These are phyloP conservation scores for Drosophila acutilabella DNA, from an alignment of 2,888 invertebrate genomes.

Conservation along the genomic window DNA sequence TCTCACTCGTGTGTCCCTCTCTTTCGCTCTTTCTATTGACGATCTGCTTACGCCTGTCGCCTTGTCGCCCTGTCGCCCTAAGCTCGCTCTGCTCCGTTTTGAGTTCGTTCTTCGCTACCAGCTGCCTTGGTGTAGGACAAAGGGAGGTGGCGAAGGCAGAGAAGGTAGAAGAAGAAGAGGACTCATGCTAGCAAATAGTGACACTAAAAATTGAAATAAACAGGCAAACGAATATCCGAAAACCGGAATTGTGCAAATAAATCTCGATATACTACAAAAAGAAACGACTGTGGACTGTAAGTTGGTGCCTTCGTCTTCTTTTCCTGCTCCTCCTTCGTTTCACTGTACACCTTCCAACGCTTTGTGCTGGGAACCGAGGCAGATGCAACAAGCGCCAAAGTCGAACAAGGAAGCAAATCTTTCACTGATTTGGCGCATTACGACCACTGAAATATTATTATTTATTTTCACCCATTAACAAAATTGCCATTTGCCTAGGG, in stretches of 20 bases:
- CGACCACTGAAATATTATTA: constrained; percentile 71
- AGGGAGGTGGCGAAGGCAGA: background rate
- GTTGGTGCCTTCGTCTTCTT: constrained; percentile 28
- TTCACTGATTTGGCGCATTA: constrained; percentile 61
- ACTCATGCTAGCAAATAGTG: constrained; percentile 58
- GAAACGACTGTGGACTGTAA: constrained; percentile 33
- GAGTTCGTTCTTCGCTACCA: constrained; percentile 33
- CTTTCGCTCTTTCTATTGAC: constrained; percentile 9
- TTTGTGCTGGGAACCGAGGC: constrained; percentile 31
- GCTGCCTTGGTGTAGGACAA: background rate
- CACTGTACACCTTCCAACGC: constrained; percentile 11
- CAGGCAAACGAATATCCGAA: constrained; percentile 56
- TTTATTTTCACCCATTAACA: constrained; percentile 76
- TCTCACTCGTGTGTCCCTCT: background rate
- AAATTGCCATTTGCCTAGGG: constrained; percentile 61
- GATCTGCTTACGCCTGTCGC: constrained; percentile 30
- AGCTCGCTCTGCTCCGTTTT: constrained; percentile 5
- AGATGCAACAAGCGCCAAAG: constrained; percentile 27
- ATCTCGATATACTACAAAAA: constrained; percentile 63
- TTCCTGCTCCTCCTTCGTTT: constrained; percentile 41
- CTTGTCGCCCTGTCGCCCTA: constrained; percentile 12
- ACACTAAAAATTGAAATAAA: constrained; percentile 68
- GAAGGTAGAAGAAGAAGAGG: constrained; percentile 2
- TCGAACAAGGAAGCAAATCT: constrained; percentile 68
- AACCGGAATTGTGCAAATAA: constrained; percentile 81